A percentile compares a stretch with the other conserved stretches of the same genome.
Evolutionary conservation across 2,113 vertebrate genomes (phyloP).

Genomic region (Anoplopoma fimbria): DNA sequence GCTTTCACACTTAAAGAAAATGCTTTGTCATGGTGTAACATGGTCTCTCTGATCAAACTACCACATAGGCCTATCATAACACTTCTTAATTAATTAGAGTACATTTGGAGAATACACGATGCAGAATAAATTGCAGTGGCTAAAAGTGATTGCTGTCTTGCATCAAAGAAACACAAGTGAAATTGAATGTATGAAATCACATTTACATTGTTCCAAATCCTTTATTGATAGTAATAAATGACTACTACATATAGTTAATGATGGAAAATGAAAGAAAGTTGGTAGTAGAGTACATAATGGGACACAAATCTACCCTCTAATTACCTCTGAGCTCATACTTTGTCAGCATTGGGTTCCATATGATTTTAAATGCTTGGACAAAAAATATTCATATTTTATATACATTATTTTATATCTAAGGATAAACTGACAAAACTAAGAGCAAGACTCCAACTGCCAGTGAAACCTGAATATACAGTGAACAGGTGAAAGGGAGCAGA

Average conservation of each 20-base stretch:
- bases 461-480: conserved; percentile 6
- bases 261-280: neutral
- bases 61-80: neutral
- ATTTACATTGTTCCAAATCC: neutral
- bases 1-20: neutral
- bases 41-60: neutral
- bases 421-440: neutral
- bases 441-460: conserved; percentile 3
- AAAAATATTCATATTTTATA: neutral
- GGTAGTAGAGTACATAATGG: neutral
- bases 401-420: neutral
- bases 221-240: neutral
- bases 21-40: neutral
- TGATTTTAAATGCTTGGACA: neutral
- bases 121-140: neutral
- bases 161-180: neutral
- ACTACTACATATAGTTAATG: neutral
- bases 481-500: neutral
- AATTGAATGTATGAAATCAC: neutral
- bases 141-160: neutral
- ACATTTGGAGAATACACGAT: neutral
- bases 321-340: neutral
- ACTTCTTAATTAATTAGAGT: neutral
- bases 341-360: neutral
- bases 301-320: neutral